Evolutionary conservation across 2,113 vertebrate species (phyloP).

Genomic region (Spea multiplicata): DNA sequence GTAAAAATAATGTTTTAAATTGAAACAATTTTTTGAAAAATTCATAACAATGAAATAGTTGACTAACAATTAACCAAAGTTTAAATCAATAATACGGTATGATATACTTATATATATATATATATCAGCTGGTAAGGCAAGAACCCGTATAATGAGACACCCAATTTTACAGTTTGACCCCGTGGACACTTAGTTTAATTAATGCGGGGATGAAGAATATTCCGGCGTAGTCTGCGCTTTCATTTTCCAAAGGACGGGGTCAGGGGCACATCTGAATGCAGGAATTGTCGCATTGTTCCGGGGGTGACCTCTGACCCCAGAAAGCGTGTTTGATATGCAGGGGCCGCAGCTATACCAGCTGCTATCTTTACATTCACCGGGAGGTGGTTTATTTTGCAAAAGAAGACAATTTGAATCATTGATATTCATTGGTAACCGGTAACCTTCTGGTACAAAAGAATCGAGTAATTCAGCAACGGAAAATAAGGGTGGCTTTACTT

Average conservation of each 20-base stretch:
- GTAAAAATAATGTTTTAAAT: too few species aligned
- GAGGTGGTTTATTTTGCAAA: not conserved
- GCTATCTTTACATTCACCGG: not conserved
- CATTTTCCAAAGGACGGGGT: constrained; percentile 11
- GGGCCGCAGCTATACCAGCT: constrained; percentile 3
- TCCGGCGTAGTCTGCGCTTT: constrained; percentile 1
- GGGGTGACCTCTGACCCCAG: constrained; percentile 15
- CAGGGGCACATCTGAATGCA: not conserved
- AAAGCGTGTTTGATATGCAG: constrained; percentile 18
- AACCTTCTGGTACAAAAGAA: not conserved
- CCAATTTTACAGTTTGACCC: constrained; percentile 27
- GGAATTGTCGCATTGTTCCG: constrained; percentile 3
- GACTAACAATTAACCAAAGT: too few species aligned
- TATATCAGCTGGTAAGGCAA: not conserved
- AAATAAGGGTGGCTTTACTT: not conserved
- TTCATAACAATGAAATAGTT: too few species aligned
- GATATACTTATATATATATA: too few species aligned
- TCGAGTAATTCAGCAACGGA: not conserved
- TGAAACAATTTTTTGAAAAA: too few species aligned
- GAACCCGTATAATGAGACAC: not conserved
- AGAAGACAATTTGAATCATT: constrained; percentile 6
- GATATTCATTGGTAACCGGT: constrained; percentile 36
- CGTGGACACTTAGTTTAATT: constrained; percentile 31
- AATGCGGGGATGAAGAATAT: constrained; percentile 11
- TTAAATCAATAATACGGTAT: too few species aligned